These are phyloP conservation scores for Gnathonemus echidnorhynchus DNA, from an alignment of 2,113 vertebrate species.

Conservation along the genomic window DNA sequence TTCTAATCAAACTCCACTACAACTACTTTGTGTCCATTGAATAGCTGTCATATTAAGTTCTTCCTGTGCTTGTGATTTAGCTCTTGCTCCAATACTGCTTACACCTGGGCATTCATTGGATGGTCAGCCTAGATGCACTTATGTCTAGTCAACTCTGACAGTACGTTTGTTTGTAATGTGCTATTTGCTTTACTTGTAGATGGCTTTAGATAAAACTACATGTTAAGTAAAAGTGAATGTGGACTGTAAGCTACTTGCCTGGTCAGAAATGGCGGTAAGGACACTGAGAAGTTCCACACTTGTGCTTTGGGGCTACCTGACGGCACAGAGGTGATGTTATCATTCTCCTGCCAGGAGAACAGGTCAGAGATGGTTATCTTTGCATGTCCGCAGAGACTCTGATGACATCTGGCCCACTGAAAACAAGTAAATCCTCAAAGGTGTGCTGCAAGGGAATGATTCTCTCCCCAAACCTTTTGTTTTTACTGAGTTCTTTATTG, in stretches of 20 bases:
- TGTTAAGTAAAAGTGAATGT: neutral
- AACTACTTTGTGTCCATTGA: neutral
- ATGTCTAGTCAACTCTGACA: neutral
- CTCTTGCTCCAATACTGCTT: neutral
- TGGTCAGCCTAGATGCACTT: neutral
- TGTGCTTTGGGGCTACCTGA: neutral
- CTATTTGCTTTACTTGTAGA: neutral
- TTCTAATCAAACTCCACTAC: too few species aligned
- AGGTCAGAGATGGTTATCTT: neutral
- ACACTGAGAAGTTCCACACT: neutral
- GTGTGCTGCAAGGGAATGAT: neutral
- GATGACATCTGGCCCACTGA: neutral
- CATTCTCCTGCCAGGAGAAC: neutral
- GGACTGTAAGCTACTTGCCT: neutral
- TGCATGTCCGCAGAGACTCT: neutral
- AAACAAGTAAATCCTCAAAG: neutral
- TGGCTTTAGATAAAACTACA: neutral
- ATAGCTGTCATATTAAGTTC: neutral
- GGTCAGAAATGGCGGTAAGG: neutral
- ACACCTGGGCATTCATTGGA: neutral
- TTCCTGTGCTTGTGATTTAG: neutral
- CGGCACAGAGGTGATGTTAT: neutral
- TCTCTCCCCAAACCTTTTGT: neutral
- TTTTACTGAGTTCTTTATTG: neutral
- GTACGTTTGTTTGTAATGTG: neutral